A percentile compares a stretch with the other conserved stretches of the same genome.
Conservation (phyloP, 2,888 invertebrate species). For the Caenorhabditis macrosperma region DNA sequence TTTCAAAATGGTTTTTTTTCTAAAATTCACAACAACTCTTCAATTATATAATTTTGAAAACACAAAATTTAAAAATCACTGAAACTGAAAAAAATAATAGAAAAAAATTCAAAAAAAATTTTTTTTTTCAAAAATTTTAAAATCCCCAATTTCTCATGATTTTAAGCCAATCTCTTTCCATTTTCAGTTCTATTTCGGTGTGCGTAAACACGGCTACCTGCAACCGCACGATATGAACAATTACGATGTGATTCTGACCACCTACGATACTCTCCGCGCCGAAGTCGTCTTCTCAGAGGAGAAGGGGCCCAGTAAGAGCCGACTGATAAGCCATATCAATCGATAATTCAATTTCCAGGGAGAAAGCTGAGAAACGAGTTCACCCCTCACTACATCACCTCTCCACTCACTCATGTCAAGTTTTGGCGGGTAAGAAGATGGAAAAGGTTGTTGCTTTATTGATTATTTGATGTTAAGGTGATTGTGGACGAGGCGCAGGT, state of each 20-base stretch:
- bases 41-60: no score
- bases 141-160: not conserved
- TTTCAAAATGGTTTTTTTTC: no score
- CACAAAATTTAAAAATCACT: no score
- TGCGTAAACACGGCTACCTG: constrained; percentile 62
- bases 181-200: constrained; percentile 68
- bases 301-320: constrained; percentile 1
- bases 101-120: no score
- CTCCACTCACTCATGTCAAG: constrained; percentile 85
- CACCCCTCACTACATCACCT: constrained; percentile 80
- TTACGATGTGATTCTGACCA: constrained; percentile 87
- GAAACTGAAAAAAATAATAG: no score
- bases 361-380: not conserved
- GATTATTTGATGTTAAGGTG: constrained; percentile 40
- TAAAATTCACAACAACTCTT: no score
- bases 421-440: constrained; percentile 88
- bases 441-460: not conserved
- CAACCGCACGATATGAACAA: constrained; percentile 83
- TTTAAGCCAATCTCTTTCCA: no score
- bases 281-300: constrained; percentile 84
- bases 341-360: constrained; percentile 11
- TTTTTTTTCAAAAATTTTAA: not conserved
- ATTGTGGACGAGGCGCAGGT: constrained; percentile 87
- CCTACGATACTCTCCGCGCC: constrained; percentile 85
- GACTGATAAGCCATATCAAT: no score